Percentiles rank a stretch among this genome's conserved stretches.
phyloP scores from a whole-genome alignment of 2,113 vertebrate species.

The Pomatostomus ruficeps region DNA sequence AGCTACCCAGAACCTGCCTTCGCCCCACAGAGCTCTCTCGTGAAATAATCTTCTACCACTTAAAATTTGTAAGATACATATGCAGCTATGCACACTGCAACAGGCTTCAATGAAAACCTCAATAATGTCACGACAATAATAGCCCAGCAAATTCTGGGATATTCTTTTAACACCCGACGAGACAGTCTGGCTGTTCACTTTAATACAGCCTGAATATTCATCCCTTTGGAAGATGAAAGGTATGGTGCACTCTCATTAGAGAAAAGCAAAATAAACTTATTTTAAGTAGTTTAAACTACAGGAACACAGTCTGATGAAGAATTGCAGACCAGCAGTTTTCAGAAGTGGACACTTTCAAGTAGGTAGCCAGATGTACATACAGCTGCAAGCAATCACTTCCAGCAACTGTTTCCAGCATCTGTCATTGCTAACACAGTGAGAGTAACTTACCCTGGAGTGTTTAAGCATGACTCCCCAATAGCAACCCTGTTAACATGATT shows the following conservation, averaged over 20 bases:
- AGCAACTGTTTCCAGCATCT: background rate
- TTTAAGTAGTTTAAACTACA: background rate
- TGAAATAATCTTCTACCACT: background rate
- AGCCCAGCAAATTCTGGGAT: background rate
- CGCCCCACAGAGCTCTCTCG: background rate
- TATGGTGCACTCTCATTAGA: background rate
- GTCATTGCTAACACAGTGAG: background rate
- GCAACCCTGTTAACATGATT: background rate
- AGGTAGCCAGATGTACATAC: background rate
- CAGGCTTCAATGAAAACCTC: background rate
- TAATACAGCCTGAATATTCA: background rate
- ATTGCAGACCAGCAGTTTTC: background rate
- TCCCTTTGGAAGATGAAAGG: background rate
- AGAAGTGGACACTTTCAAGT: background rate
- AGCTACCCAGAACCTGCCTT: background rate
- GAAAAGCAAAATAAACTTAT: background rate
- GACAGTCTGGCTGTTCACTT: background rate
- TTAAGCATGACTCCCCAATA: background rate
- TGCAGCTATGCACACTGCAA: background rate
- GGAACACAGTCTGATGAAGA: background rate
- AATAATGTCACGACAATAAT: background rate
- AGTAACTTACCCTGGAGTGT: background rate
- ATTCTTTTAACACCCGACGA: background rate
- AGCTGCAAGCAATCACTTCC: background rate
- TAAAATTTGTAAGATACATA: background rate